Base-by-base conservation (phyloP, 2,113 vertebrate species). In the Capreolus pygargus region DNA sequence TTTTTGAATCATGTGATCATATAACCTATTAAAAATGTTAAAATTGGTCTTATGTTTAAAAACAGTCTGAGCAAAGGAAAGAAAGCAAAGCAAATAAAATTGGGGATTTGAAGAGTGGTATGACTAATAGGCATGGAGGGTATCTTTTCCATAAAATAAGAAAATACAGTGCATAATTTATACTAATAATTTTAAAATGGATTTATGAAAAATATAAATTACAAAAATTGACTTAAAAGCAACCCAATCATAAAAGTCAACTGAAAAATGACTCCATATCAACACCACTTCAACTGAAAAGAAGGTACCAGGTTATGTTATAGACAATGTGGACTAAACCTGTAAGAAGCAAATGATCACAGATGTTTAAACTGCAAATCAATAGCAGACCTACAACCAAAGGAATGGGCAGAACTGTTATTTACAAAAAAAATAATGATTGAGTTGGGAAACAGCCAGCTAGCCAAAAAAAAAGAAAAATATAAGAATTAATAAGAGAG, bases 161-260 rank as follows among this genome's bases (percentile, higher is more conserved):
- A 89, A 92, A 82, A 36, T 52, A 27, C 39, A 89, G 64, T 3
- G 25, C 8, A 16, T 16, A 76, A 27, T 78, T 33, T 94, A 16
- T 79, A 60, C 19, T 52, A 91, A 92, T 39, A 91, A n/a, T 15
- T 36, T 58, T 52, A 21, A 78, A 89, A 21, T 43, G n/a, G 10
- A 39, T 78, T 52, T 78, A 28, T 67, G 47, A 91, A 89, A 95
- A 39, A 91, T 13, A 61, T 23, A 36, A 58, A 83, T 67, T 54
- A 43, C 1, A 55, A 57, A 95, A 86, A 82, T 3, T 21, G 27
- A 93, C 55, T 95, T 70, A 54, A 92, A 97, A 91, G 27, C n/a
- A 85, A 85, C 19, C 64, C 36, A 23, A 84, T 60, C 33, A 33
- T 23, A 45, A 95, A 60, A 76, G n/a, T 86, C 74, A 89, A 89